A percentile compares a stretch with the other conserved stretches of the same genome.
These are phyloP conservation scores for Manduca sexta DNA, from an alignment of 1,140 invertebrate species.

Conservation along the genomic window DNA sequence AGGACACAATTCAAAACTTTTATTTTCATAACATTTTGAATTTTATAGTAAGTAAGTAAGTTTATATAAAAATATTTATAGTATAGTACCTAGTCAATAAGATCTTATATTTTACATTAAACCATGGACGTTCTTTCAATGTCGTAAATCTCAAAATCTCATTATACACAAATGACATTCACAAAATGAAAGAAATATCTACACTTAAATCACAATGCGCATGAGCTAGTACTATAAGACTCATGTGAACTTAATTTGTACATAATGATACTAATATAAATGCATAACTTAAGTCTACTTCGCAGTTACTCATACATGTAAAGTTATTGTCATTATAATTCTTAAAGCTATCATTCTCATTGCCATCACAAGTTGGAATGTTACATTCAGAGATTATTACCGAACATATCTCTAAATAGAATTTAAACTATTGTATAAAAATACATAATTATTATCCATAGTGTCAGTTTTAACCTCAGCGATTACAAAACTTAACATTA, in stretches of 20 bases:
- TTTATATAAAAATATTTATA: slow-evolving; percentile 21
- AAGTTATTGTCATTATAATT: slow-evolving; percentile 46
- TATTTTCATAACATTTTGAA: slow-evolving; percentile 19
- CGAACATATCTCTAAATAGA: slow-evolving; percentile 2
- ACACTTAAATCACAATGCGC: slow-evolving; percentile 56
- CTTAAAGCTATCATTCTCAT: slow-evolving; percentile 19
- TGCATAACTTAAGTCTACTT: slow-evolving; percentile 45
- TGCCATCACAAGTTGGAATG: slow-evolving; percentile 42
- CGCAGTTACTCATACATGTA: slow-evolving; percentile 9
- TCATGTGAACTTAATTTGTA: slow-evolving; percentile 63
- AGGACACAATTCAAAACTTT: slow-evolving; percentile 9
- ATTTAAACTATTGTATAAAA: not conserved
- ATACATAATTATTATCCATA: not conserved
- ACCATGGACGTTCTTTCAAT: slow-evolving; percentile 24
- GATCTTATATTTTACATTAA: slow-evolving; percentile 14
- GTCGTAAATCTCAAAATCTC: slow-evolving; percentile 21
- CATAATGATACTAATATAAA: slow-evolving; percentile 61
- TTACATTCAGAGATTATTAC: slow-evolving; percentile 1
- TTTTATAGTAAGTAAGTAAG: slow-evolving; percentile 16
- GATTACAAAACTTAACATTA: too few species aligned
- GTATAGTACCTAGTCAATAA: slow-evolving; percentile 5
- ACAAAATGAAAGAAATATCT: slow-evolving; percentile 17
- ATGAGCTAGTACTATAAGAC: slow-evolving; percentile 38
- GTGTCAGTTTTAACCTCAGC: not conserved
- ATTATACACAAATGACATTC: slow-evolving; percentile 26